A percentile compares a stretch with the other conserved stretches of the same genome.
Evolutionary conservation across 2,888 invertebrate species (phyloP).

Genomic region (Drosophila paranaensis): DNA sequence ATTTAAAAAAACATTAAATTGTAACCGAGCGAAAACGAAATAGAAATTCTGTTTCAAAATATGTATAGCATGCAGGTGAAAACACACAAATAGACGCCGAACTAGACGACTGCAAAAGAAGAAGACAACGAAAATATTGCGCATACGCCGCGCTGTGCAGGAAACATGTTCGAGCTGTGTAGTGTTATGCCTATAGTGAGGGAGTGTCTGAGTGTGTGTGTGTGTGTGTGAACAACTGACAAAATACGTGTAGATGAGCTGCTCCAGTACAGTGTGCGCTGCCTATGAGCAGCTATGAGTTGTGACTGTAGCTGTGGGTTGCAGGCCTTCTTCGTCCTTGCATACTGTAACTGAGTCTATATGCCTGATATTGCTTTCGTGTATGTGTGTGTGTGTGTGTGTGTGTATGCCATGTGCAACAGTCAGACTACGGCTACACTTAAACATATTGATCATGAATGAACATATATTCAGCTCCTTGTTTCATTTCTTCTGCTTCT

Average conservation of each 20-base stretch:
- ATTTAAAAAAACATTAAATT: slow-evolving; percentile 58
- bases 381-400: slow-evolving; percentile 20
- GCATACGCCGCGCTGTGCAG: slow-evolving; percentile 55
- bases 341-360: slow-evolving; percentile 18
- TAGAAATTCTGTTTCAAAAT: slow-evolving; percentile 15
- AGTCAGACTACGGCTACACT: slow-evolving; percentile 64
- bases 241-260: slow-evolving; percentile 12
- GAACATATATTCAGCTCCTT: slow-evolving; percentile 45
- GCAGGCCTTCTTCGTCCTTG: not conserved
- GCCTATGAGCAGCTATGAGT: not conserved
- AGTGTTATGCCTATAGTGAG: not conserved
- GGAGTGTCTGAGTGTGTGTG: slow-evolving; percentile 1
- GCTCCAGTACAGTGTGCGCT: slow-evolving; percentile 15
- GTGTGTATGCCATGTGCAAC: slow-evolving; percentile 65
- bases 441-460: slow-evolving; percentile 60
- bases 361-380: slow-evolving; percentile 6
- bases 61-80: slow-evolving; percentile 15
- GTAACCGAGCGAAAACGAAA: slow-evolving; percentile 4
- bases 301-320: not conserved
- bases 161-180: slow-evolving; percentile 12
- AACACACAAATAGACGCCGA: slow-evolving; percentile 32
- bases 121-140: slow-evolving; percentile 27
- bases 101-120: slow-evolving; percentile 2
- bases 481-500: slow-evolving; percentile 9
- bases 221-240: slow-evolving; percentile 20